Evolutionary conservation across 2,888 invertebrate genomes (phyloP), one percentile per base, ranked within the genome.

Genomic region (Pinctada fucata): DNA sequence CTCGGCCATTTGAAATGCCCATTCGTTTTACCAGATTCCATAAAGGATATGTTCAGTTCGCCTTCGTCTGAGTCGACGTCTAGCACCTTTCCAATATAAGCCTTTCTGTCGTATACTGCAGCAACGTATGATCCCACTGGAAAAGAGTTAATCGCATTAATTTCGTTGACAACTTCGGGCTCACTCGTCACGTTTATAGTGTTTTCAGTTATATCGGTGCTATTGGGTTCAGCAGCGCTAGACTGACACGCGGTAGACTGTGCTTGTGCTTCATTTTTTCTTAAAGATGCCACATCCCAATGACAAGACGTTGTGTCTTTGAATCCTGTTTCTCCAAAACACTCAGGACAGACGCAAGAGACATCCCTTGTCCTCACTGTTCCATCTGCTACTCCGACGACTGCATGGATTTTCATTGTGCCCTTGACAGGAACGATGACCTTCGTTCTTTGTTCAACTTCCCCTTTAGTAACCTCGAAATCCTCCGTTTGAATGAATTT

Each of bases 261-360:
- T n/a, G n/a, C n/a, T n/a, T n/a, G n/a, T n/a, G n/a, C n/a, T n/a
- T n/a, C n/a, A n/a, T n/a, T n/a, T n/a, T n/a, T n/a, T n/a, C 45
- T 78, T 81, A 63, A 72, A 3, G 5, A 6, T 31, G 5, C 66
- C 31, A n/a, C 5, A 10, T 16, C 66, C 66, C 31, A 13, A 10
- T 16, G 5, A 66, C 66, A 66, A 8, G 10, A 10, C 58, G 58
- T 8, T 52, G 5, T 5, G 5, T 10, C 58, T 8, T 52, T 10
- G 10, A 52, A 52, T 52, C 58, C 6, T 5, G 5, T 52, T 52
- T 52, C 45, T 10, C 3, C 10, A 31, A 67, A 67, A 31, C 67
- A 67, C 45, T 45, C 45, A n/a, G n/a, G 16, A 67, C 67, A 67
- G 2, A 67, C 67, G 45, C 67, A 67, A 45, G 16, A 10, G 45